Evolutionary conservation across 2,888 invertebrate genomes (phyloP), one percentile per base, ranked within the genome.

Genomic region (Epinotia bilunana): DNA sequence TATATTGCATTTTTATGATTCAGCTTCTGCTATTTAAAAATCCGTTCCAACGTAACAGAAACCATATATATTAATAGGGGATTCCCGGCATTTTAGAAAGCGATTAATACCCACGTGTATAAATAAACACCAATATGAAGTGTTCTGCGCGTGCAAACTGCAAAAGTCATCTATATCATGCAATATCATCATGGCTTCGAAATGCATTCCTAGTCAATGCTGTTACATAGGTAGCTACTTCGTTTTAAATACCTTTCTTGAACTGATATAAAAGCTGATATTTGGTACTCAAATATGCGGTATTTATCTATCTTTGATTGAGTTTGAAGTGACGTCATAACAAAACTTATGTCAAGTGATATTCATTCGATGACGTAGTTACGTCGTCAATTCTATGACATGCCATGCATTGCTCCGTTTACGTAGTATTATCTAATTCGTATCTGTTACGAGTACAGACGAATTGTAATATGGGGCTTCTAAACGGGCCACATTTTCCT

Each of bases 31-130:
- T 20, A 43, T 62, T n/a, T 18, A 13, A 13, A 13, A 63, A 20
- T 13, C 43, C 5, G 49, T 11, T 12, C 0, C 11, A 16, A 16
- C 23, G 23, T 23, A 9, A 5, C 23, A 11, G 23, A 49, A 64
- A 49, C 28, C 49, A 28, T 49, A 49, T 9, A 64, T 49, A 64
- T 64, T 64, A 20, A 64, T 64, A 28, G 49, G 23, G 49, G 49
- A 28, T 49, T 46, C 46, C 28, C 49, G 11, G 28, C 20, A 20
- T 20, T 49, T 23, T n/a, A 49, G 28, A 64, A 53, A 64, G 23
- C 64, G 16, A 60, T 12, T 16, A 28, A 63, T 63, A 18, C 43
- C 13, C 12, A 13, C 62, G 20, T 20, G 43, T 62, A 62, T 39
- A 53, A 53, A n/a, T n/a, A 13, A 3, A 53, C n/a, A 33, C 39